Conservation (phyloP, 2,888 invertebrate species). For the Orchestes rusci region DNA sequence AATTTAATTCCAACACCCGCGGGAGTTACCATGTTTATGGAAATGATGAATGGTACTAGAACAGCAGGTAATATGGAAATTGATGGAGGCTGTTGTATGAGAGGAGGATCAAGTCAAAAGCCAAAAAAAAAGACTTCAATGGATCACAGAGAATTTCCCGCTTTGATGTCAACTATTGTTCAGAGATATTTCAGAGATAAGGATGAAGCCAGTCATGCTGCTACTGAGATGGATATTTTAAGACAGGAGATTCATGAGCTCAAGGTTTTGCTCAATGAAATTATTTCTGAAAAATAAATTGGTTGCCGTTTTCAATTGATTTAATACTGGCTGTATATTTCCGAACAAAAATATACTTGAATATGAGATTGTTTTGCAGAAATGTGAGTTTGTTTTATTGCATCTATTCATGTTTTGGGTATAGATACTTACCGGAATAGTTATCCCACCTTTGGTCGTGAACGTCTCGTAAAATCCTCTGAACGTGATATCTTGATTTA, state of each 20-base stretch:
- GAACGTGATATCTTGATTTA: slow-evolving; percentile 69
- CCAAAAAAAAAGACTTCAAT: slow-evolving; percentile 5
- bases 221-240: slow-evolving; percentile 45
- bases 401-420: no score
- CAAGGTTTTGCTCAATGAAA: slow-evolving; percentile 36
- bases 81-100: slow-evolving; percentile 46
- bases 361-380: no score
- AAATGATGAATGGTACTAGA: slow-evolving; percentile 45
- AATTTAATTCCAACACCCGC: slow-evolving; percentile 59
- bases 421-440: slow-evolving; percentile 63
- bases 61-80: slow-evolving; percentile 32
- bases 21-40: slow-evolving; percentile 45
- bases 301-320: no score
- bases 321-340: slow-evolving; percentile 1
- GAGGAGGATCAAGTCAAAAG: neutral
- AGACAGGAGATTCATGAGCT: slow-evolving; percentile 46
- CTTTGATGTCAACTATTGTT: slow-evolving; percentile 52
- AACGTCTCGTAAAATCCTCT: slow-evolving; percentile 74
- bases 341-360: no score
- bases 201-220: slow-evolving; percentile 39
- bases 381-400: no score
- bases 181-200: slow-evolving; percentile 55
- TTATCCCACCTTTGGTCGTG: slow-evolving; percentile 68
- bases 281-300: slow-evolving; percentile 30
- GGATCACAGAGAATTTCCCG: slow-evolving; percentile 41